Base-by-base conservation (phyloP, 2,113 vertebrate species). In the Nerophis lumbriciformis region DNA sequence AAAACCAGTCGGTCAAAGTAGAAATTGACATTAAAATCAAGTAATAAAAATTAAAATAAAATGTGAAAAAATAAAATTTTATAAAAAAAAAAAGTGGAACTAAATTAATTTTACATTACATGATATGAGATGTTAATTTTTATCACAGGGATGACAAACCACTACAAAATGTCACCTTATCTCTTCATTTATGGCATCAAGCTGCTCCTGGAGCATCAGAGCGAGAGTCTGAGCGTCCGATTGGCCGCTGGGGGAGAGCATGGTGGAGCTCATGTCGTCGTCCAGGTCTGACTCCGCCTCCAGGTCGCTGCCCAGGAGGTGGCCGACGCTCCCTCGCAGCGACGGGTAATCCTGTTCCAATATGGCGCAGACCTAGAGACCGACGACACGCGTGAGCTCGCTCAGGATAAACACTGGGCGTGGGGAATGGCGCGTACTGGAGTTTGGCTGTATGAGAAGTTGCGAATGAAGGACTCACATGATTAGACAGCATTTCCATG, bases 111-210 rank as follows among this genome's bases (percentile, higher is more conserved):
- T 44, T 1, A 44, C 6, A 44, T 44, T 44, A 44, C 42, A 44
- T 44, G 10, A 44, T 28, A 28, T 28, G 1, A 44, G 42, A 44
- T 44, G 42, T 44, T 1, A 9, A 39, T 39, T 6, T 5, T 39
- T 39, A 6, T 39, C 38, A 39, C 8, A 4, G 38, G 38, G 38
- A 6, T 45, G 1, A 45, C 11, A 11, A 11, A 5, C 28, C 42
- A 5, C 10, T 45, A 45, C 11, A 4, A 12, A 45, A 62, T 44
- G 56, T 79, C 81, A 94, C 96, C 96, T 95, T 87, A 98, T 98
- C 90, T 98, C 96, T 73, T 96, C 93, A 0, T 98, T 98, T 88
- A 98, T 98, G 69, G 95, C 95, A 35, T 98, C 96, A 53, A 98
- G 91, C 82, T 98, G 96, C 83, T 98, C 93, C 80, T 98, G 96